Evolutionary conservation across 2,113 vertebrate genomes (phyloP), one percentile per base, ranked within the genome.

Genomic region (Emydocephalus ijimae): DNA sequence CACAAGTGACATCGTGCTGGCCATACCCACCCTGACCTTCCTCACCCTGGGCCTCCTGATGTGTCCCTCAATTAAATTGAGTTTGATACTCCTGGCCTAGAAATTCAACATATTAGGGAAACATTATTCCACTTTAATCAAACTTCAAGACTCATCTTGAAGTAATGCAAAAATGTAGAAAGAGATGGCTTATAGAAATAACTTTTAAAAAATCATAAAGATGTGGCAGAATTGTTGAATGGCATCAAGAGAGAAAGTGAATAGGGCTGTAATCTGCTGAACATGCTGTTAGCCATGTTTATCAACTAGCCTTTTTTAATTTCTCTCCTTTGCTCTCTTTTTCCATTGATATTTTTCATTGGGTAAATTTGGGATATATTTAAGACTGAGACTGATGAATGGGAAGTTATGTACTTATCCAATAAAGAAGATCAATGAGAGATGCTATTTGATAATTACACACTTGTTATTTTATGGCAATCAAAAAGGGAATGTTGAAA

Each of bases 61-160:
- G 11, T 52, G 11, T 11, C 10, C 50, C 50, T 52, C 50, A 52
- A 52, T 52, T 10, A 52, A 52, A 52, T 12, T 12, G 50, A 52
- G 50, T 52, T 52, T 52, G 50, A 52, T 11, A 12, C 10, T 52
- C 50, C 50, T 52, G 24, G 59, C 43, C 54, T 55, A 69, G 24
- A 55, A 81, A 85, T 20, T 55, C 64, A 26, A 8, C 4, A 29
- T 0, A 0, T 26, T 89, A 90, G 48, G 24, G 54, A 91, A 90
- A n/a, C 90, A 91, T 52, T 50, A 87, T 59, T 85, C 45, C 15
- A 23, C 7, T 26, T 54, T 57, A 18, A 87, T 29, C 5, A 34
- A 59, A 23, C 56, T 59, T 89, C 88, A 15, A 43, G 11, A 45
- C 18, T 9, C 34, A 81, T 81, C 7, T 39, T 21, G 74, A 81